Evolutionary conservation across 2,113 vertebrate species (phyloP), one percentile per base, ranked within the genome.

Genomic region (Thunnus maccoyii): DNA sequence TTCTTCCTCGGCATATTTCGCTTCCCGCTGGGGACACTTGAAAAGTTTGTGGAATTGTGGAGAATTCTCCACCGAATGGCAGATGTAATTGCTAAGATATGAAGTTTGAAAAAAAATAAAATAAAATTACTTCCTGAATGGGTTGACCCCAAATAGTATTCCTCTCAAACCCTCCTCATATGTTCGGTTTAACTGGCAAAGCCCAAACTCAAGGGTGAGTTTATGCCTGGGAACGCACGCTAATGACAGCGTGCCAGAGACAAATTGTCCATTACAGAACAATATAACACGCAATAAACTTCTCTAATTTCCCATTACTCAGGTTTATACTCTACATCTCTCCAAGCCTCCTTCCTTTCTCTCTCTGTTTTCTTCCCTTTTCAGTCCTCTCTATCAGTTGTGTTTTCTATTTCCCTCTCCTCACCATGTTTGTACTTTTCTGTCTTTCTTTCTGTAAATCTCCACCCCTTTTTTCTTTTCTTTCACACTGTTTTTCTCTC

Each of bases 211-310:
- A 46, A 62, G 72, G 52, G 50, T 66, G 81, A 80, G 72, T 16
- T 79, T 63, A 62, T 66, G 57, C 61, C 76, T 74, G 82, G 78
- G 76, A 87, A 85, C 44, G 48, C 47, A 36, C 22, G 18, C 57
- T 76, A 76, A 83, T 65, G 72, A 73, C 67, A n/a, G 64, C 14
- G n/a, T 80, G 88, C 82, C 86, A 87, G 55, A 87, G 57, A 88
- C 84, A 85, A 87, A 91, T 89, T 82, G 90, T 84, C 87, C 88
- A 87, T 89, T 80, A 83, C 63, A 69, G 84, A 91, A 90, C 84
- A 89, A 89, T 87, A 87, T 73, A 91, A 89, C 87, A 89, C 88
- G 47, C 85, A 91, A 86, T 87, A 90, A 91, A 91, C 73, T 83
- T 83, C 54, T 70, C 73, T 67, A 77, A 87, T 85, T 88, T 89